Percentiles rank a stretch among this genome's conserved stretches.
phyloP scores from a whole-genome alignment of 2,797 vertebrate species.

The Adelosebastes latens region DNA sequence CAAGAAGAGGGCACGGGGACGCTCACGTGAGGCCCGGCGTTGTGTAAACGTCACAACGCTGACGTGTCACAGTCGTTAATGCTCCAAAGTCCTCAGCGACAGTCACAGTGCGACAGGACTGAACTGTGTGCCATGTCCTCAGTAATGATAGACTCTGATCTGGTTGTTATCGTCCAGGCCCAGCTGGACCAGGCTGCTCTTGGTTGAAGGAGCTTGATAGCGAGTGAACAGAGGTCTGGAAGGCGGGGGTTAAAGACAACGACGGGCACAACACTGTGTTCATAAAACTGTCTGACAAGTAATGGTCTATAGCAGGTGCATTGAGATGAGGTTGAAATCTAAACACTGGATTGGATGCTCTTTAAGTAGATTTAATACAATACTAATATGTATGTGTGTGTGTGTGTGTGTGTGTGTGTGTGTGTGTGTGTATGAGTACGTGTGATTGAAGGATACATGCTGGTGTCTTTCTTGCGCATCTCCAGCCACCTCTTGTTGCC shows the following conservation, averaged over 20 bases:
- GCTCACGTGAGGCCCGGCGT: neutral
- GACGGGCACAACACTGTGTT: neutral
- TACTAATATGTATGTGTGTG: neutral
- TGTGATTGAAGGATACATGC: constrained; percentile 88
- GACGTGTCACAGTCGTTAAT: neutral
- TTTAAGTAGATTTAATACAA: neutral
- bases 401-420: neutral
- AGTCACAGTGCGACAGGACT: neutral
- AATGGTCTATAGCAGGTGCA: neutral
- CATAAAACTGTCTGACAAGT: neutral
- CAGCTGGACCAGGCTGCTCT: constrained; percentile 85
- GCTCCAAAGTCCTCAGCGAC: constrained; percentile 27
- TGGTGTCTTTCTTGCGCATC: constrained; percentile 85
- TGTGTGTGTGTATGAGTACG: neutral
- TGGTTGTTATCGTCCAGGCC: constrained; percentile 90
- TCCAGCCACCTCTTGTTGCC: constrained; percentile 92
- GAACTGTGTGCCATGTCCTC: constrained; percentile 27
- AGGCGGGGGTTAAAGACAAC: constrained; percentile 76
- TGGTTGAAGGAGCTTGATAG: constrained; percentile 58
- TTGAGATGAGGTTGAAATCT: neutral
- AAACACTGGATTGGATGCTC: neutral
- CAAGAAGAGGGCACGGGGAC: neutral
- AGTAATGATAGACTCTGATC: constrained; percentile 89
- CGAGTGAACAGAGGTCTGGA: constrained; percentile 85
- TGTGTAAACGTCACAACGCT: constrained; percentile 8